Base-by-base conservation (phyloP, 1,140 invertebrate species). In the Lepidotrigona ventralis region DNA sequence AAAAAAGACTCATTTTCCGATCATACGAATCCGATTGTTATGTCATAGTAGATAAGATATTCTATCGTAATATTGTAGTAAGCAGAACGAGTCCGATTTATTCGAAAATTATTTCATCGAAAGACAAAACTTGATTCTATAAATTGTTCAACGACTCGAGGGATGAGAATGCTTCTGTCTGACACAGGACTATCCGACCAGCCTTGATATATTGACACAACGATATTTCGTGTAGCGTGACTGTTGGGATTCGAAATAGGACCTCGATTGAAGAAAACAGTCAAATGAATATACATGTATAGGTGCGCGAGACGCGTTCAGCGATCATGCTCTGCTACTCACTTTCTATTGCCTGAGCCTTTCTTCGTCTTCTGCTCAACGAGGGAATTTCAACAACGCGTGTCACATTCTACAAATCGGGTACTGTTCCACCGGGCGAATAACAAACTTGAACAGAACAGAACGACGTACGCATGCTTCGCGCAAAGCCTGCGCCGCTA, bases 401-500 rank as follows among this genome's bases (percentile, higher is more conserved):
- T 56, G 60, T 81, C 39, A 82, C 74, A 82, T 69, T 29, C 73
- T 77, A 66, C 14, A 39, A 19, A 70, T 79, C 26, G 17, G 9
- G 53, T 26, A 46, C 39, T 46, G 39, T 46, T 11, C 33, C 23
- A 60, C 46, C 12, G 14, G 6, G 33, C 17, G 21, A 9, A 26
- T 4, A 39, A 77, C 46, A 53, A 29, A 17, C 56, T 19, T 46
- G 17, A 78, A 77, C 60, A 4, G 46, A 78, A 5, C 21, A 0
- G n/a, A 78, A n/a, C 15, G 5, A 69, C 23, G 0, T 3, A 77
- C 39, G 54, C 71, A n/a, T 56, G 33, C 8, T 63, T 77, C 46
- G 51, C 69, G 60, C 82, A 79, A 66, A 79, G 58, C 69, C 76
- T 79, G 70, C 60, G 29, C 60, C 76, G 60, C 82, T 83, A 83